Evolutionary conservation across 2,888 invertebrate species (phyloP).

Genomic region (Pyrocoelia pectoralis): DNA sequence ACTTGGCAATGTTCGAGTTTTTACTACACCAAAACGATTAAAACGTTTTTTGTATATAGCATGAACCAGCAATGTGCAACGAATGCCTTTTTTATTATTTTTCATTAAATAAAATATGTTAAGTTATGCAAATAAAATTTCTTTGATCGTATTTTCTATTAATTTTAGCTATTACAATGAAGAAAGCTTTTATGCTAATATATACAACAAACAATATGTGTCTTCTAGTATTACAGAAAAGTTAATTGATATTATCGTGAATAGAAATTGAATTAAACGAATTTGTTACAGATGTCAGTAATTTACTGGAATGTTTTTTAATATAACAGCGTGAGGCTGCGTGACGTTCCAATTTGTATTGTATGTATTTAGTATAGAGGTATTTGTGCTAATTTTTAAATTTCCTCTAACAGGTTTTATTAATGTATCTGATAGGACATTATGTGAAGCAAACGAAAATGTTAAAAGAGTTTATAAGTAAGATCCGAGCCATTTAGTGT

Average conservation of each 20-base stretch:
- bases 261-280: conserved; percentile 16
- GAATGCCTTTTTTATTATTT: conserved; percentile 2
- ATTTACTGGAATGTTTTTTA: conserved; percentile 9
- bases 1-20: conserved; percentile 12
- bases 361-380: background rate
- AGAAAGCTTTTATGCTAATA: background rate
- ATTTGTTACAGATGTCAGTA: conserved; percentile 14
- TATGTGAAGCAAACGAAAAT: conserved; percentile 30
- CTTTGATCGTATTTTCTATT: background rate
- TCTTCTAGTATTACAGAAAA: conserved; percentile 5
- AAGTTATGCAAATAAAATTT: conserved; percentile 8
- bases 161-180: background rate
- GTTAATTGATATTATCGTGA: conserved; percentile 15
- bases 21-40: conserved; percentile 8
- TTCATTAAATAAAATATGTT: conserved; percentile 1
- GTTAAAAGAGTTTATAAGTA: conserved; percentile 34
- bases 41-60: conserved; percentile 6
- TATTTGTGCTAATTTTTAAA: conserved; percentile 14
- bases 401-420: conserved; percentile 1
- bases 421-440: conserved; percentile 16
- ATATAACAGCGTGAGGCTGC: background rate
- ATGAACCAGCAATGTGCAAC: conserved; percentile 1
- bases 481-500: conserved; percentile 49
- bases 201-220: background rate
- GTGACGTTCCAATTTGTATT: conserved; percentile 12